Base-by-base conservation (phyloP, 2,113 vertebrate genomes). In the Halichoerus grypus region DNA sequence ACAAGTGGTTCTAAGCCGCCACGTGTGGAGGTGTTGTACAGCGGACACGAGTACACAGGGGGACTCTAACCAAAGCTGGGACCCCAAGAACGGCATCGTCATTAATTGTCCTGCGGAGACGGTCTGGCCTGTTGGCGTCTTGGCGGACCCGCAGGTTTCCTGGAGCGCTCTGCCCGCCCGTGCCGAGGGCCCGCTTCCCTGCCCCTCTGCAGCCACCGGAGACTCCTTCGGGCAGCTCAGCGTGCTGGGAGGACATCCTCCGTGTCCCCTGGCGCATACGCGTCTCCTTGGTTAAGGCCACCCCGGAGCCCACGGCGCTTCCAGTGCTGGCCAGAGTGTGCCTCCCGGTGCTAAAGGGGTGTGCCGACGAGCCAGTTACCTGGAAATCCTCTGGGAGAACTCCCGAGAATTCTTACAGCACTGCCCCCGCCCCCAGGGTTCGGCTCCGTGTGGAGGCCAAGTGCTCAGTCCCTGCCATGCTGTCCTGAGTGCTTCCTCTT, bases 41-140 rank as follows among this genome's bases (percentile, higher is more conserved):
- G 67, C 53, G 3, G n/a, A 39, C 28, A 19, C 36, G 46, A 0
- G 1, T 1, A 12, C 4, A 1, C 51, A 21, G 86, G 42, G 10
- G 18, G 33, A 18, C 4, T 19, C 11, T 24, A 13, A 4, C 49
- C 59, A 13, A 3, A 39, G 36, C 76, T 2, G 3, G 8, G 0
- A 14, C 12, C 16, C n/a, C 18, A 2, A 0, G 4, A 1, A 31
- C 24, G 9, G 0, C 1, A 1, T 22, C 28, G 1, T 26, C 39
- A 7, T 10, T 28, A 4, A 1, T 12, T 0, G 21, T 36, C 13
- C 65, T 67, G 83, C 57, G 0, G 19, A 22, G 36, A 24, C 8
- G 1, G 31, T 18, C 7, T 49, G 1, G 59, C 59, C 36, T 53
- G 61, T 16, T 42, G 15, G 31, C 88, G 46, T 81, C 12, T 10